Conservation (phyloP, 2,888 invertebrate genomes). For the Drosophila setosimentum region DNA sequence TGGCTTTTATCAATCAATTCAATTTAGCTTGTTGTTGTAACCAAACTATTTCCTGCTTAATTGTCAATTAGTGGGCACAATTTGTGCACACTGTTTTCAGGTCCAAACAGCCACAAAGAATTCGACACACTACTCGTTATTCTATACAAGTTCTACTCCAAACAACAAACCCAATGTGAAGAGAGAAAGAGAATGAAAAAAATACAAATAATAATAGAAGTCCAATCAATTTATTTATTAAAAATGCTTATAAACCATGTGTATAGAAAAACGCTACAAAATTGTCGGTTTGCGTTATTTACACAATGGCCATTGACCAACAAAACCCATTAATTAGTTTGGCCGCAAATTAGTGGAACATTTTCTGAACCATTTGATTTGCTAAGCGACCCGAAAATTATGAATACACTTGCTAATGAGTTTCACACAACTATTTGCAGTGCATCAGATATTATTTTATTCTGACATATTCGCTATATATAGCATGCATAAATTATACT, state of each 20-base stretch:
- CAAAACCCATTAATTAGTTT: conserved; percentile 72
- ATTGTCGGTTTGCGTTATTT: conserved; percentile 37
- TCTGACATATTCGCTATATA: background rate
- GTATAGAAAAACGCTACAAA: conserved; percentile 17
- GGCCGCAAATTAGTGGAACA: conserved; percentile 77
- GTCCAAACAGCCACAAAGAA: conserved; percentile 66
- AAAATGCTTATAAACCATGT: conserved; percentile 37
- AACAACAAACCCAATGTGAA: conserved; percentile 8
- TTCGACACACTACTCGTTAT: conserved; percentile 29
- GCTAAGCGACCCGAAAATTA: conserved; percentile 14
- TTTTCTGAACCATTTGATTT: conserved; percentile 42
- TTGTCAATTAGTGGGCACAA: conserved; percentile 76
- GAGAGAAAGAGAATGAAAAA: background rate
- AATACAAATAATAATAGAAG: conserved; percentile 39
- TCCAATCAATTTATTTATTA: conserved; percentile 71
- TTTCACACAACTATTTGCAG: background rate
- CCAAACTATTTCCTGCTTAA: conserved; percentile 75
- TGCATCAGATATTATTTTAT: background rate
- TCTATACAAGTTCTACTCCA: conserved; percentile 8
- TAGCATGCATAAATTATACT: background rate
- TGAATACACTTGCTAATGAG: conserved; percentile 12
- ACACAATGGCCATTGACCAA: conserved; percentile 28
- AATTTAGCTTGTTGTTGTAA: conserved; percentile 59
- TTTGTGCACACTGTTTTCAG: conserved; percentile 57
- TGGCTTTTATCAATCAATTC: conserved; percentile 75